Percentiles rank a stretch among this genome's conserved stretches.
Conservation (phyloP, 2,797 vertebrate genomes). For the Onychomys leucogaster region DNA sequence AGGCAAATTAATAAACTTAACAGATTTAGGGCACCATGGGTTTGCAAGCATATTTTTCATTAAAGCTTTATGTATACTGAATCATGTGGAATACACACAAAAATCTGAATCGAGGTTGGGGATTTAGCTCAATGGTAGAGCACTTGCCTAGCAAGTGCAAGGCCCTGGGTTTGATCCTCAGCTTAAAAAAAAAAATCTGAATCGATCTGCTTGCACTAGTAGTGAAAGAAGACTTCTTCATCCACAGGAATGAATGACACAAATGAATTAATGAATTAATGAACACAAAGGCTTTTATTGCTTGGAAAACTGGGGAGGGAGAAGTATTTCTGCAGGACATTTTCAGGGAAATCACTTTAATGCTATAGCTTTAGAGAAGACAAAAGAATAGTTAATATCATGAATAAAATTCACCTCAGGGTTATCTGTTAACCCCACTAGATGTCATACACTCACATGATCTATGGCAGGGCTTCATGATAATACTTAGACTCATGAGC, state of each 20-base stretch:
- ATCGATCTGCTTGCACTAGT: not conserved
- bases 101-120: slow-evolving; percentile 18
- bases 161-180: too few species aligned
- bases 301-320: not conserved
- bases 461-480: not conserved
- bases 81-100: not conserved
- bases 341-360: not conserved
- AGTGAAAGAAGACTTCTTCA: not conserved
- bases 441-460: not conserved
- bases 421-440: not conserved
- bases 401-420: not conserved
- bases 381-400: not conserved
- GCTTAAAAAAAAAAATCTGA: slow-evolving; percentile 10
- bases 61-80: not conserved
- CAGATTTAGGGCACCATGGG: not conserved
- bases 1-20: not conserved
- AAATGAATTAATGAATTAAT: not conserved
- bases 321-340: not conserved
- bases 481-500: not conserved
- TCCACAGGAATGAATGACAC: not conserved
- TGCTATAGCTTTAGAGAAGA: not conserved
- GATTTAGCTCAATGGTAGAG: too few species aligned
- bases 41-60: not conserved
- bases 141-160: too few species aligned
- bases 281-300: not conserved